Percentiles rank a stretch among this genome's conserved stretches.
Conservation (phyloP, 2,113 vertebrate genomes). For the Ancistrus triradiatus region DNA sequence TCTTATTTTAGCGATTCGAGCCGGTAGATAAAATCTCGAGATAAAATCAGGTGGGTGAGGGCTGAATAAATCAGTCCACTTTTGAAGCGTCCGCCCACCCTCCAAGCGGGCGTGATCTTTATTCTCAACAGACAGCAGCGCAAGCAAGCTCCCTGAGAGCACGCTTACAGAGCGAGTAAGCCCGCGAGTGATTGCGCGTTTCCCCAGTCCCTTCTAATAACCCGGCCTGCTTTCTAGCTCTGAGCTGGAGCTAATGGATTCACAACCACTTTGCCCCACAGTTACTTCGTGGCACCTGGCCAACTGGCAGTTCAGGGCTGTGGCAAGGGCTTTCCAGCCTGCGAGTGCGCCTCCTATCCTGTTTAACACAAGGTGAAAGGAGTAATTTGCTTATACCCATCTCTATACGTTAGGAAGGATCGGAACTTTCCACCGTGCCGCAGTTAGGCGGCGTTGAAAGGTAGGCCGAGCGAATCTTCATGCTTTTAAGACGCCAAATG, state of each 20-base stretch:
- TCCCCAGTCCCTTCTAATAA: slow-evolving; percentile 40
- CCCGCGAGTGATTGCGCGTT: slow-evolving; percentile 44
- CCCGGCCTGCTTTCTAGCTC: slow-evolving; percentile 37
- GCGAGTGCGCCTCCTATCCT: slow-evolving; percentile 20
- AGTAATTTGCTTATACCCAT: slow-evolving; percentile 37
- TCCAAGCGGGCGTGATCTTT: slow-evolving; percentile 32
- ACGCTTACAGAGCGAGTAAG: slow-evolving; percentile 36
- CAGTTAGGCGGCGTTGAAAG: slow-evolving; percentile 19
- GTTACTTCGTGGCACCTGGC: slow-evolving; percentile 45
- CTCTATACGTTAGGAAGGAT: slow-evolving; percentile 29
- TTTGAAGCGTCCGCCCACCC: slow-evolving; percentile 35
- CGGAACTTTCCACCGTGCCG: slow-evolving; percentile 18
- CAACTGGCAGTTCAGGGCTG: slow-evolving; percentile 46
- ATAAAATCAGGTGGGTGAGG: slow-evolving; percentile 21
- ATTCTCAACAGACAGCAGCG: slow-evolving; percentile 33
- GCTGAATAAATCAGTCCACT: slow-evolving; percentile 27
- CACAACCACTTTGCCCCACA: slow-evolving; percentile 31
- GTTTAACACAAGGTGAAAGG: slow-evolving; percentile 34
- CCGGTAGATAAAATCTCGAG: not conserved
- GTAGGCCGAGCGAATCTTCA: slow-evolving; percentile 11
- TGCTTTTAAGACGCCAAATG: slow-evolving; percentile 39
- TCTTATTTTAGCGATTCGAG: not conserved
- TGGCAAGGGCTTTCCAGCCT: slow-evolving; percentile 41
- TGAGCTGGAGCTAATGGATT: slow-evolving; percentile 46
- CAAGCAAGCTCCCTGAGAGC: slow-evolving; percentile 37